Base-by-base conservation (phyloP, 2,113 vertebrate species). In the Triplophysa siluroides region DNA sequence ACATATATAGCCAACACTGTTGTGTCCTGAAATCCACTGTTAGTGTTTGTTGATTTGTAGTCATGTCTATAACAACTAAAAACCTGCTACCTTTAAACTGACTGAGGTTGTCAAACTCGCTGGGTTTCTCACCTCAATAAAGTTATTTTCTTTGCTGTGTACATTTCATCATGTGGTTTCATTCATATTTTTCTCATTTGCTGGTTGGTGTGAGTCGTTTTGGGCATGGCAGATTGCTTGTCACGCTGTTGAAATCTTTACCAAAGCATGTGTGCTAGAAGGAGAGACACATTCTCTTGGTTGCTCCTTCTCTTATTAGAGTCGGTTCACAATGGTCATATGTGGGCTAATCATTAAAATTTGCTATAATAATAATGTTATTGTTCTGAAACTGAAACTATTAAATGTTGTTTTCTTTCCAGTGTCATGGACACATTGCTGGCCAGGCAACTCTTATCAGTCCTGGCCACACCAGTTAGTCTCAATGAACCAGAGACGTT, bases 381-480 rank as follows among this genome's bases (percentile, higher is more conserved):
- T 87, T 89, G 78, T 88, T 66, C 75, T 72, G 79, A 84, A 85
- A 88, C 70, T 85, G 80, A 89, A 85, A 86, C 83, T 87, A 61
- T 79, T 75, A 81, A 83, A 81, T 66, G 52, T n/a, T 10, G 52
- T 54, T 81, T 83, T 54, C 70, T 82, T 79, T 84, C 81, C 76
- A 79, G 68, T 52, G 74, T 86, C 81, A 87, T 78, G 88, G 90
- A 91, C 90, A 91, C 88, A 74, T 86, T 91, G 90, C 86, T 88
- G 87, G 89, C 89, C 80, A 87, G 87, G 85, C 90, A 90, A 91
- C 90, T 92, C 90, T 93, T 92, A 93, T 94, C 93, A 88, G 90
- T 73, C 74, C 85, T 84, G 88, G 86, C 88, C 92, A 93, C 87
- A 91, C 90, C 91, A 91, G 89, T 90, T 91, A 89, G 90, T 89